Base-by-base conservation (phyloP, 1,140 invertebrate species). In the Polypedilum vanderplanki region DNA sequence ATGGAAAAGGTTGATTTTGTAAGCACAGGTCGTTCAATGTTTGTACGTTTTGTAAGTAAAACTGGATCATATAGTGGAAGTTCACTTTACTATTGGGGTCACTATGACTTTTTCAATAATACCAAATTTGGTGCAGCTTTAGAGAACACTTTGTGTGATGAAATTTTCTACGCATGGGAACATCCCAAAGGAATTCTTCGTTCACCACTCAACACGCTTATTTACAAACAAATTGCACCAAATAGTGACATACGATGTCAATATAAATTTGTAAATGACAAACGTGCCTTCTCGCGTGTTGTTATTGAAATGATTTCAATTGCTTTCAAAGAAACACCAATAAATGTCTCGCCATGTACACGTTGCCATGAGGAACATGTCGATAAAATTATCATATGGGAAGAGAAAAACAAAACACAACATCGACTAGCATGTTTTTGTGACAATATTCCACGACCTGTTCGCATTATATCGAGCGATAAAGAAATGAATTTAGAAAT, bases 1-100 rank as follows among this genome's bases (percentile, higher is more conserved):
- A 92, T 95, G 90, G 93, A 95, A 81, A 95, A 95, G 80, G 91
- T 94, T 78, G 93, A 95, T 79, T 95, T 96, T 79, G 91, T 95
- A 0, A 95, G 93, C 0, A 93, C 91, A 0, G 90, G 90, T 7
- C 93, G 91, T 77, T 88, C 93, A 0, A 86, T 96, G 67, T 95
- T 93, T 79, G 92, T 96, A 0, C 86, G 92, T 75, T 94, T 95
- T 79, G 93, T 94, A 79, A 95, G 93, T 80, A 93, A 94, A 80
- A 95, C 93, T 1, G 93, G 93, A n/a, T 93, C 91, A 77, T 95
- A 94, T 78, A 93, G 91, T 24, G 93, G 93, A 83, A 92, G 86
- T 20, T 95, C 93, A 0, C 83, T 96, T 0, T 95, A 95, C 80
- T 95, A 94, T 80, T 95, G 93, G 93, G 93, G 93, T 0, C 93